Evolutionary conservation across 2,113 vertebrate genomes (phyloP), one percentile per base, ranked within the genome.

Genomic region (Corydoras maculifer): DNA sequence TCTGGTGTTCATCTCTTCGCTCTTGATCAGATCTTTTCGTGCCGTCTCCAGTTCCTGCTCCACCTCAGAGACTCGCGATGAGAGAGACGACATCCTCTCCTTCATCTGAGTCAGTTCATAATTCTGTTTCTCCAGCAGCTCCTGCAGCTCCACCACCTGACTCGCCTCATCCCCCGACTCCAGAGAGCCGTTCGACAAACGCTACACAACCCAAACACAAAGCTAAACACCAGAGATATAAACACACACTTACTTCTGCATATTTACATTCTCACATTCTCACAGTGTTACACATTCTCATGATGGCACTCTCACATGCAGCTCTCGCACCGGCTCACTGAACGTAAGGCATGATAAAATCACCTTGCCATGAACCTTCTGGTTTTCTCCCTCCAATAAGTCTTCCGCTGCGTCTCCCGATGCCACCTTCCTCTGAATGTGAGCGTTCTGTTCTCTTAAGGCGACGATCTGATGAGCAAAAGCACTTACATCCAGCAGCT

Each of bases 81-180:
- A 96, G 58, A 99, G 89, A 0, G 92, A 91, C 70, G 95, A 91
- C 90, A 99, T 92, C 68, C 95, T 94, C 64, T 99, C 97, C 88
- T 99, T 99, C 95, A 98, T 97, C 86, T 99, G 97, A 59, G 91
- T 92, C 93, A 99, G 93, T 90, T 99, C 97, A 73, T 95, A 97
- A 86, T 96, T 99, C 81, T 98, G 97, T 77, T 98, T 98, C 86
- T 98, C 97, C 78, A 99, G 89, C 30, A 99, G 85, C 78, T 99
- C 97, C 85, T 98, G 97, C 69, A 99, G 92, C 86, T 99, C 97
- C 58, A 95, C 88, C 83, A 98, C 92, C 87, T 98, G 95, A 83
- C 93, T 92, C 15, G 93, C 91, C 77, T 98, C 96, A 60, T 96
- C 94, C 31, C 90, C 92, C 4, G 93, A 93, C 79, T 98, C 97